Conservation (phyloP, 2,888 invertebrate genomes). For the Athrips mouffetella region DNA sequence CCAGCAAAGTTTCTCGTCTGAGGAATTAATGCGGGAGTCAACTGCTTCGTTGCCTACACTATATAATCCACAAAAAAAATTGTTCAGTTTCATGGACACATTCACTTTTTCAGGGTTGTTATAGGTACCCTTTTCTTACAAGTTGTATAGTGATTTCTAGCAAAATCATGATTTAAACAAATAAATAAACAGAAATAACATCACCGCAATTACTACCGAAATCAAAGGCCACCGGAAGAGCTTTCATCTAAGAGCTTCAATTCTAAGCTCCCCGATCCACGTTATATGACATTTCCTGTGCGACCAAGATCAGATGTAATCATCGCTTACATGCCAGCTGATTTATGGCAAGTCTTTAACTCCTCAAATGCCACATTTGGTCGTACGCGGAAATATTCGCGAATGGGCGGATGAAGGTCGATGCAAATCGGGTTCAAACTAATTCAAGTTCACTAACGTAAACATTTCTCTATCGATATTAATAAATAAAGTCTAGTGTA, state of each 20-base stretch:
- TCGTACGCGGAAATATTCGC: conserved; percentile 47
- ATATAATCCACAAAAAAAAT: too few relatives aligned
- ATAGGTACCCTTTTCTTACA: too few relatives aligned
- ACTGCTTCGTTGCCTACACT: too few relatives aligned
- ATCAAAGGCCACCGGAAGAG: not conserved
- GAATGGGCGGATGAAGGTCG: conserved; percentile 39
- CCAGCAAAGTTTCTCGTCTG: too few relatives aligned
- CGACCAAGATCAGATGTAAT: conserved; percentile 19
- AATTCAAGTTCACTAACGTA: conserved; percentile 10
- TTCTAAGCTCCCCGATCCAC: not conserved
- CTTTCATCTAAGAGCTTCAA: not conserved
- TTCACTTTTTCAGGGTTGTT: too few relatives aligned
- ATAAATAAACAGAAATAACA: too few relatives aligned
- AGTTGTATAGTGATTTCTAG: too few relatives aligned
- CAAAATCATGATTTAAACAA: too few relatives aligned
- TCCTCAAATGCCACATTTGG: conserved; percentile 29
- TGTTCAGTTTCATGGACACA: too few relatives aligned
- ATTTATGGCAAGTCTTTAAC: conserved; percentile 10
- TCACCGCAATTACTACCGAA: not conserved
- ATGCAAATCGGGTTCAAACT: conserved; percentile 28
- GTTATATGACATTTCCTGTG: conserved; percentile 9
- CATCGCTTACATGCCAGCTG: conserved; percentile 24
- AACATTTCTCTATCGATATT: not conserved
- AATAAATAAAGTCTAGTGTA: not conserved
- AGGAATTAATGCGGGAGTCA: too few relatives aligned